Percentiles rank a stretch among this genome's conserved stretches.
These are phyloP conservation scores for Peromyscus polionotus DNA, from an alignment of 2,113 vertebrate genomes.

Conservation along the genomic window DNA sequence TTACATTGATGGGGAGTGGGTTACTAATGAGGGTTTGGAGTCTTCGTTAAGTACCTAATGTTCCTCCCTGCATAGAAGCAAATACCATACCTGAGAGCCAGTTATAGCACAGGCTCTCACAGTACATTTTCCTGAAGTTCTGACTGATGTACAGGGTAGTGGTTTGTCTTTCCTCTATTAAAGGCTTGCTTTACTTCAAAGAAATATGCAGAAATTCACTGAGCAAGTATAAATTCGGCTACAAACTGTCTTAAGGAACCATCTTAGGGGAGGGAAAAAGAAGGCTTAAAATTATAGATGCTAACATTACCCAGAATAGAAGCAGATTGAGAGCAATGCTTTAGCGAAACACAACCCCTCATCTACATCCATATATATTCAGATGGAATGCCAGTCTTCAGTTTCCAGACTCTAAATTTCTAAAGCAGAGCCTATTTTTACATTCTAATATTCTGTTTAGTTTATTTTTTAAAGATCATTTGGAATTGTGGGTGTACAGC, in stretches of 20 bases:
- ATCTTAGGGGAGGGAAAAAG: neutral
- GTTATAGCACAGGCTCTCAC: neutral
- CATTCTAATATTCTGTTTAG: neutral
- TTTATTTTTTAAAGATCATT: neutral
- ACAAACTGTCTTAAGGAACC: neutral
- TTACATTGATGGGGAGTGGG: neutral
- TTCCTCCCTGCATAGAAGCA: neutral
- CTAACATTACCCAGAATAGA: neutral
- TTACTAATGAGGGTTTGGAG: constrained; percentile 51
- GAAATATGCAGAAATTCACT: neutral
- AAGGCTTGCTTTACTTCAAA: neutral
- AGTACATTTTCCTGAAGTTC: neutral
- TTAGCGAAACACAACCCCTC: neutral
- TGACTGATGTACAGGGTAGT: neutral
- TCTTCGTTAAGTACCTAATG: neutral
- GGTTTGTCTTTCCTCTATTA: neutral
- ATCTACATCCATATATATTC: neutral
- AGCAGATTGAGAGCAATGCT: neutral
- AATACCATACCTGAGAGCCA: neutral
- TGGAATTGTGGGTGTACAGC: neutral
- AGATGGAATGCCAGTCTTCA: neutral
- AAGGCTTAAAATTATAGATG: neutral
- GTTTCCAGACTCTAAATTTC: constrained; percentile 3
- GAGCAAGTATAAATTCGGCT: neutral
- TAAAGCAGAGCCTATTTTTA: constrained; percentile 7